These are phyloP conservation scores for Microcebus tavaratra DNA, from an alignment of 2,113 vertebrate species.

Conservation along the genomic window DNA sequence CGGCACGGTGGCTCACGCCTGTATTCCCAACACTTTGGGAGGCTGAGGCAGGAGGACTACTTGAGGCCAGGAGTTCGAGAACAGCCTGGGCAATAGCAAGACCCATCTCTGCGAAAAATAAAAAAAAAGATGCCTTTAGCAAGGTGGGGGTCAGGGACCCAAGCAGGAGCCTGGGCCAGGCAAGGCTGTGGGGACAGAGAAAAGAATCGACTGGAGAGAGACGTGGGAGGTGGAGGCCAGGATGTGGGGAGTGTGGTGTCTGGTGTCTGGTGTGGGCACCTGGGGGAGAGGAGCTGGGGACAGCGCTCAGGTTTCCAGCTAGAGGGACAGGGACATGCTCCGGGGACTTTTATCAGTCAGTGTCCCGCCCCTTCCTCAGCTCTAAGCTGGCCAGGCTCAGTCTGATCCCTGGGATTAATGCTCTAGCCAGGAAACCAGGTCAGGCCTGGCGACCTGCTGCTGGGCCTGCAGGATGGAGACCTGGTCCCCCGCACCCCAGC, in stretches of 20 bases:
- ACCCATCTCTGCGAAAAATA: background rate
- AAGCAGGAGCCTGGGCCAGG: background rate
- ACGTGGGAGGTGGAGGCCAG: background rate
- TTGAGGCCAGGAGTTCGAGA: background rate
- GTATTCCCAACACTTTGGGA: background rate
- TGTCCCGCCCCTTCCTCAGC: background rate
- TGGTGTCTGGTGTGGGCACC: no score
- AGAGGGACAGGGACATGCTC: rapidly evolving
- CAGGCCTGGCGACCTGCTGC: background rate
- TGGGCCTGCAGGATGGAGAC: background rate
- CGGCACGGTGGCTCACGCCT: background rate
- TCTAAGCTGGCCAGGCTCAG: background rate
- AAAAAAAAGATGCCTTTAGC: background rate
- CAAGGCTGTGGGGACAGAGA: rapidly evolving
- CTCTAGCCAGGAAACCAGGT: constrained; percentile 49
- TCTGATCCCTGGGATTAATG: constrained; percentile 29
- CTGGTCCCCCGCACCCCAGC: background rate
- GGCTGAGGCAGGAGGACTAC: background rate
- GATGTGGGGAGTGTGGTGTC: no score
- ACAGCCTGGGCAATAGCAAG: background rate
- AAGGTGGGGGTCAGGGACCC: background rate
- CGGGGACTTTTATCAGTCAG: rapidly evolving
- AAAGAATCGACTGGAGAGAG: background rate
- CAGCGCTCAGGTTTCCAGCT: background rate
- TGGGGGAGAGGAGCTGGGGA: rapidly evolving